phyloP scores from a whole-genome alignment of 2,888 invertebrate species.

The Tiliacea aurago region DNA sequence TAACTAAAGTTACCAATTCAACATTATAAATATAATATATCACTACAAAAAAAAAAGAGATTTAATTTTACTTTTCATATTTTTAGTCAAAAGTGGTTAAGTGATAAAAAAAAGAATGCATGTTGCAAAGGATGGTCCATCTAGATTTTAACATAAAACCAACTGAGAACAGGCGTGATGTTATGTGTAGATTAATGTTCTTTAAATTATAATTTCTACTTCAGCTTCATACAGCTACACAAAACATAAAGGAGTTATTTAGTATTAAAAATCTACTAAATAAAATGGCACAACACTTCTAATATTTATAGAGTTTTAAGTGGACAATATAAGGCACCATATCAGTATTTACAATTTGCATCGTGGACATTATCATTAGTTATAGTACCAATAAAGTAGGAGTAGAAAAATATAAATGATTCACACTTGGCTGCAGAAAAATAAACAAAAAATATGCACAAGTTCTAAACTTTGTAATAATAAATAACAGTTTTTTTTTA shows the following conservation, averaged over 20 bases:
- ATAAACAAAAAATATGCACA: slow-evolving; percentile 10
- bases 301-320: slow-evolving; percentile 46
- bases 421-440: slow-evolving; percentile 17
- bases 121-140: neutral
- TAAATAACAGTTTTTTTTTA: neutral
- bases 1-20: neutral
- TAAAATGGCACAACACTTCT: slow-evolving; percentile 68
- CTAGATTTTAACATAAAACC: neutral
- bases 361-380: slow-evolving; percentile 40
- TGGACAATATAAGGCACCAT: slow-evolving; percentile 81
- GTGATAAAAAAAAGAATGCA: neutral
- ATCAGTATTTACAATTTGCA: slow-evolving; percentile 67
- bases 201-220: neutral
- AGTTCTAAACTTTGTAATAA: slow-evolving; percentile 3
- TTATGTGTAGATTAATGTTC: neutral
- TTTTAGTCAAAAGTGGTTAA: neutral
- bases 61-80: neutral
- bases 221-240: slow-evolving; percentile 7
- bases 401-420: slow-evolving; percentile 61
- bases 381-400: slow-evolving; percentile 46
- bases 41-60: neutral
- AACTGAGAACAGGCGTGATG: neutral
- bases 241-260: slow-evolving; percentile 28
- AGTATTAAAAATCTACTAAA: slow-evolving; percentile 36
- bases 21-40: slow-evolving; percentile 13